A percentile compares a stretch with the other conserved stretches of the same genome.
phyloP scores from a whole-genome alignment of 2,113 vertebrate genomes.

The Puma concolor region DNA sequence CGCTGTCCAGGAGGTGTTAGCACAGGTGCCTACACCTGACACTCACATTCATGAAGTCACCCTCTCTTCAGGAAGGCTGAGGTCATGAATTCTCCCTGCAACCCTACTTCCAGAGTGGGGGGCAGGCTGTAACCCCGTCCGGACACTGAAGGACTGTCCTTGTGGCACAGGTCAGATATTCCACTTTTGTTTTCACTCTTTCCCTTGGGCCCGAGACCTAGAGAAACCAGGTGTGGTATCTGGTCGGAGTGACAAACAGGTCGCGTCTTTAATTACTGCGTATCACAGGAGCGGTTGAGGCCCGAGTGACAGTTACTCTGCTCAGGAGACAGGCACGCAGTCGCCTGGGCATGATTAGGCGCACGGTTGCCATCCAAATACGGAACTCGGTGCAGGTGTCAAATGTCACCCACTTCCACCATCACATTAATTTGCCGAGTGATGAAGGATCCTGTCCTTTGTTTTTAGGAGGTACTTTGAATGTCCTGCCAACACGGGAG shows the following conservation, averaged over 20 bases:
- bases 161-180: not conserved
- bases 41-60: not conserved
- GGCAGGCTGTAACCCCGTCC: too few relatives aligned
- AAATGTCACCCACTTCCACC: not conserved
- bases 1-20: not conserved
- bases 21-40: fast-evolving
- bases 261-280: constrained; percentile 57
- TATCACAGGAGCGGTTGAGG: constrained; percentile 33
- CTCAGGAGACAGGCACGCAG: constrained; percentile 62
- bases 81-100: not conserved
- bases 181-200: not conserved
- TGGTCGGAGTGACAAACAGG: constrained; percentile 70
- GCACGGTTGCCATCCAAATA: not conserved
- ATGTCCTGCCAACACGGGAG: fast-evolving
- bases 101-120: not conserved
- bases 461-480: not conserved
- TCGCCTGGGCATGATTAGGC: constrained; percentile 60
- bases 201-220: not conserved
- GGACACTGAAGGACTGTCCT: not conserved
- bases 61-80: not conserved
- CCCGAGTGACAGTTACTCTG: constrained; percentile 60
- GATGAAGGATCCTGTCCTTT: fast-evolving
- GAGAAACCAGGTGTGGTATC: constrained; percentile 72
- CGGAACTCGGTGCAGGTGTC: constrained; percentile 1
- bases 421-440: not conserved